Evolutionary conservation across 2,113 vertebrate genomes (phyloP), one percentile per base, ranked within the genome.

Genomic region (Apteryx mantelli): DNA sequence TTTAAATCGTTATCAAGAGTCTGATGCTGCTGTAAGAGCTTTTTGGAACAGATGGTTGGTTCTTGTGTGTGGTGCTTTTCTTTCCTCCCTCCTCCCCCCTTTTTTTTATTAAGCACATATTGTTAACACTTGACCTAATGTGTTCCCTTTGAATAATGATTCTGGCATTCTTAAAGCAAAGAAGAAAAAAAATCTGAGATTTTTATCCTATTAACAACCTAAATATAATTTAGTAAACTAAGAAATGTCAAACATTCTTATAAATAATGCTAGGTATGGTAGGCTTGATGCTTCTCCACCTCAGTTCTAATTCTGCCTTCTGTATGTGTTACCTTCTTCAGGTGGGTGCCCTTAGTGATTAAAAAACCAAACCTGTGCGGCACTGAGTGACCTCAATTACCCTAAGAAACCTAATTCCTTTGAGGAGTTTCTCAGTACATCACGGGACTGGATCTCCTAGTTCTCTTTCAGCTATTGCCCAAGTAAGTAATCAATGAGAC

Each of bases 1-100:
- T 52, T 95, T 58, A 65, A 95, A 65, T 77, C 50, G 9, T 55
- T 68, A 76, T 11, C 32, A 83, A 93, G 26, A 46, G 84, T 95
- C 48, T 88, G 84, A 95, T 86, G 63, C 7, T 75, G 65, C n/a
- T 87, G 19, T 61, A 91, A 71, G 95, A 95, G 53, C 56, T 89
- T 97, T 96, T 97, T 90, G 94, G 82, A 98, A 98, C 98, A 98
- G 98, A 98, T 98, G 98, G 98, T 81, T 97, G 44, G 78, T 96
- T 97, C 95, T 96, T 96, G 82, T 93, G n/a, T 97, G 30, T 89
- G 44, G 34, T 92, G 52, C 4, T 87, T 92, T 93, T 71, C 40
- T 89, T 91, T 82, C 19, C 10, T 30, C 8, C 15, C 5, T 42
- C 32, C 40, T 53, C 82, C 55, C 52, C 95, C 92, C 85, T 93